Base-by-base conservation (phyloP, 2,888 invertebrate genomes). In the Amiota communis region DNA sequence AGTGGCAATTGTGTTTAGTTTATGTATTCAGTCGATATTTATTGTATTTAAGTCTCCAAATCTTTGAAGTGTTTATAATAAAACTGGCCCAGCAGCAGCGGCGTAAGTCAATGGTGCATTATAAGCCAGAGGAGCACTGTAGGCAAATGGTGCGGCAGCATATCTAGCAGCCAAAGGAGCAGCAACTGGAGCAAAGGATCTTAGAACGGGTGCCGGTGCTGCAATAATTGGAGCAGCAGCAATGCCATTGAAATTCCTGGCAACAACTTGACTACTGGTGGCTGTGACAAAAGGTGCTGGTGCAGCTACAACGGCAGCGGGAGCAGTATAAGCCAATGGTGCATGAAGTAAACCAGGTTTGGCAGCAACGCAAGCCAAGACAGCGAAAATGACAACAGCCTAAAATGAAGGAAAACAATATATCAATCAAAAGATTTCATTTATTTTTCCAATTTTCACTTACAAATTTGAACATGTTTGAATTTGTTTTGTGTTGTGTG, bases 401-500 rank as follows among this genome's bases (percentile, higher is more conserved):
- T 87, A 70, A 46, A 20, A n/a, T 46, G 36, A 61, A 9, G 8
- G 20, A 57, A 23, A 12, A 57, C 36, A 51, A 12, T 61, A 8
- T 20, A 4, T 48, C 20, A 8, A 10, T 4, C 12, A 12, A 57
- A 57, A 8, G 8, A 9, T 17, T 1, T 65, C 1, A 3, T 4
- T 10, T 20, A 8, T 17, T 51, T 8, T 12, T 3, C 4, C 6
- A 8, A 15, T 51, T 8, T 12, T 3, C 4, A 71, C 84, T 83
- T 77, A 82, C 83, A 74, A 67, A 81, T 83, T 85, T 85, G 78
- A 80, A 83, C 83, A 84, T 85, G 63, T 76, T 82, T 74, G n/a
- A 73, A 59, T 72, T 70, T 71, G 67, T 61, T 64, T 57, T 56
- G 68, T 17, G 65, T 67, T 57, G 72, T 72, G 71, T 77, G 75